Evolutionary conservation across 2,113 vertebrate genomes (phyloP), one percentile per base, ranked within the genome.

Genomic region (Triplophysa dalaica): DNA sequence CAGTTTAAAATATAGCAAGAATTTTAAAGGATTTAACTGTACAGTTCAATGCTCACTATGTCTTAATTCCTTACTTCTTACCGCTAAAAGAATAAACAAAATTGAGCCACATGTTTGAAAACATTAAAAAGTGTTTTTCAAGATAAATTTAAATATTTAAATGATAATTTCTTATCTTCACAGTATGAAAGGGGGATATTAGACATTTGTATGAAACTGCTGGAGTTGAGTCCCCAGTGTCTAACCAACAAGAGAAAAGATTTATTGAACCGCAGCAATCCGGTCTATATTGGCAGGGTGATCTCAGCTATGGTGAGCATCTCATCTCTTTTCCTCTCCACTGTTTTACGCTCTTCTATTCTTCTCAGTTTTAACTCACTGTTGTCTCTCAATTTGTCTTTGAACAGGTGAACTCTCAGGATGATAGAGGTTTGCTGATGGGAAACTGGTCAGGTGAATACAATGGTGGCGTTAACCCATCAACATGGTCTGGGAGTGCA

Each of bases 391-490:
- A 21, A 62, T 64, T 19, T 70, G 16, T 45, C 13, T 63, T 12
- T 29, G 8, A 38, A 16, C 78, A 99, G 98, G 94, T 99, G 83
- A 99, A 99, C 84, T 90, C 90, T 66, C 93, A 97, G 14, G 94
- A 98, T 1, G 96, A 99, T 84, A 89, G 87, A 0, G 98, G 98
- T 0, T 91, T 99, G 78, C 86, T 99, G 33, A 91, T 93, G 81
- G 98, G 97, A 3, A 96, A 95, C 58, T 99, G 98, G 97, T 88
- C 92, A 1, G 92, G 88, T 5, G 87, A 92, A 22, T 98, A 92
- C 41, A 83, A 88, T 0, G 79, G 92, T 0, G 95, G 98, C 0
- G 89, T 94, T 13, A 86, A 91, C 41, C 96, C 98, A 0, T 91
- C 95, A 83, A 65, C 70, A 0, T 98, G 98, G 98, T 91, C 94